Evolutionary conservation across 2,797 vertebrate species (phyloP).

Genomic region (Anas bahamensis): DNA sequence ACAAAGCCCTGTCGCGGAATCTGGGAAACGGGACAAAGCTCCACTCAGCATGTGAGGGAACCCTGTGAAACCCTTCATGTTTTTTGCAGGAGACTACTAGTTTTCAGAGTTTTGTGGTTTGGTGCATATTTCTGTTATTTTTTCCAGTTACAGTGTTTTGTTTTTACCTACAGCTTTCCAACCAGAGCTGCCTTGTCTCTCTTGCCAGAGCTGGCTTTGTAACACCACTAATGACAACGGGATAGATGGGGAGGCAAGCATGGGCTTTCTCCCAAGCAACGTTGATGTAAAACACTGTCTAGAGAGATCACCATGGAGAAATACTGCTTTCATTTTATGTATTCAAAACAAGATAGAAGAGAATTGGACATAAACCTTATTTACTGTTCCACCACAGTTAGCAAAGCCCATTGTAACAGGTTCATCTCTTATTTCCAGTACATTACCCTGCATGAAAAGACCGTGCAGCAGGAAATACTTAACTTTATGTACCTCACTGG

Average conservation of each 20-base stretch:
- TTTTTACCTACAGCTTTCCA: not conserved
- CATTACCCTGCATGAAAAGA: not conserved
- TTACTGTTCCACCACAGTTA: not conserved
- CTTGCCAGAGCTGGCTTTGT: not conserved
- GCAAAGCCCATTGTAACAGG: not conserved
- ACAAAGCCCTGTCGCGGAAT: not conserved
- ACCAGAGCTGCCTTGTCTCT: not conserved
- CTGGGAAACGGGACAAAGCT: not conserved
- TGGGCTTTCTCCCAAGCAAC: not conserved
- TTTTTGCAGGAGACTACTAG: not conserved
- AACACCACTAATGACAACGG: not conserved
- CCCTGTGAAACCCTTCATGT: not conserved
- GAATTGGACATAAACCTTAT: not conserved
- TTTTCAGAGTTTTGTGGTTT: not conserved
- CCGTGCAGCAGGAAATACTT: not conserved
- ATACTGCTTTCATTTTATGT: not conserved
- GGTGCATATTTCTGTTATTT: not conserved
- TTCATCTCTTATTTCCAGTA: conserved; percentile 20
- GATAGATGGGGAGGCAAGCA: not conserved
- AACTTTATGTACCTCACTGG: not conserved
- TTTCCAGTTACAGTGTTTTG: not conserved
- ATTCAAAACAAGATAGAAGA: not conserved
- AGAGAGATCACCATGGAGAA: not conserved
- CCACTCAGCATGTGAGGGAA: not conserved
- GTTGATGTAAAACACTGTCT: not conserved